Percentiles rank a stretch among this genome's conserved stretches.
Conservation (phyloP, 2,888 invertebrate species). For the Strigamia maritima region DNA sequence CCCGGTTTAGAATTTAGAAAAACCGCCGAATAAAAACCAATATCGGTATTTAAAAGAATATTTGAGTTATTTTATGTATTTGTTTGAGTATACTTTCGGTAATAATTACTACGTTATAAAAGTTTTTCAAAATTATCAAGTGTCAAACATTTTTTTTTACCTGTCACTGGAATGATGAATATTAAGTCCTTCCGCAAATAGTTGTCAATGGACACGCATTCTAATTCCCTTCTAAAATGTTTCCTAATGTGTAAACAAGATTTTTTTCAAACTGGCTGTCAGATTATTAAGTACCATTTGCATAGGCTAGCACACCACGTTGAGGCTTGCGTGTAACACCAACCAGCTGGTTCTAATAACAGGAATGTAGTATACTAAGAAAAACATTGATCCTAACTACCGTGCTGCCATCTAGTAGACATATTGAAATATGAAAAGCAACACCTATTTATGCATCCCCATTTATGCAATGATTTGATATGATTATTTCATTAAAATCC, state of each 20-base stretch:
- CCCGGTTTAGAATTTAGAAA: no score
- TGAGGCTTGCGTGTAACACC: neutral
- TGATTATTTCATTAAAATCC: no score
- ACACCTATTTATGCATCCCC: no score
- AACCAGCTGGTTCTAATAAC: conserved; percentile 3
- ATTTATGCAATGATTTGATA: no score
- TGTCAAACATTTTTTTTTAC: neutral
- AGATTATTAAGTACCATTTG: conserved; percentile 23
- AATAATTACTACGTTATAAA: neutral
- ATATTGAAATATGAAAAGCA: neutral
- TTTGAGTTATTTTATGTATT: no score
- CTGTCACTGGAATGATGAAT: neutral
- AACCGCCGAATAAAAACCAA: no score
- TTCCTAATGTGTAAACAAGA: neutral
- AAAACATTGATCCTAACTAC: neutral
- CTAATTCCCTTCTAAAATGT: neutral
- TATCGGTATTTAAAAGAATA: no score
- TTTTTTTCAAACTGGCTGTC: neutral
- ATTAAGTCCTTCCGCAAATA: neutral
- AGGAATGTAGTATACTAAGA: neutral
- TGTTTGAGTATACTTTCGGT: neutral
- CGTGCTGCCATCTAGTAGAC: neutral
- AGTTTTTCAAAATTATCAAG: neutral
- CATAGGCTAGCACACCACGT: conserved; percentile 15
- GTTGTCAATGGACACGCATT: neutral